Evolutionary conservation across 1,140 invertebrate species (phyloP).

Genomic region (Rhagoletis zephyria): DNA sequence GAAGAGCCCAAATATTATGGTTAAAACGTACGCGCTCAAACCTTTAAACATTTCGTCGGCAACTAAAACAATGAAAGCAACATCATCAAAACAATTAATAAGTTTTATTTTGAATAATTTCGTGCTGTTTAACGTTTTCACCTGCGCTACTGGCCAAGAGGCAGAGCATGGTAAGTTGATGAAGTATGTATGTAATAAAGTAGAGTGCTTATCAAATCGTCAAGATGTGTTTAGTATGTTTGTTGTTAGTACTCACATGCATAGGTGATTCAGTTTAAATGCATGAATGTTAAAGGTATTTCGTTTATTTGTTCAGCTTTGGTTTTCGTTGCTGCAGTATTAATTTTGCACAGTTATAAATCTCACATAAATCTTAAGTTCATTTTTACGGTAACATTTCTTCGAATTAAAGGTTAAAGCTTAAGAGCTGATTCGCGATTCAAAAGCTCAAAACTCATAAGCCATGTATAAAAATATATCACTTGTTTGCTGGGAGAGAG

Average conservation of each 20-base stretch:
- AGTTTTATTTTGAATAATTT: background rate
- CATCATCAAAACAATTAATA: background rate
- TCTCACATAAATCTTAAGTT: no score
- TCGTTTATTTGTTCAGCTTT: background rate
- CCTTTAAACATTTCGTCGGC: background rate
- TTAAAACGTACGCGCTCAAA: background rate
- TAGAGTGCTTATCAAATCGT: no score
- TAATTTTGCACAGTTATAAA: no score
- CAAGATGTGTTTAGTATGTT: no score
- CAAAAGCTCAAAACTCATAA: no score
- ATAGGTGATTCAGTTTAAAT: background rate
- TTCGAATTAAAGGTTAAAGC: no score
- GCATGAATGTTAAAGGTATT: background rate
- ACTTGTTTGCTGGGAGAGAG: no score
- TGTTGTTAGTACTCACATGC: background rate
- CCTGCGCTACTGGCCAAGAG: background rate
- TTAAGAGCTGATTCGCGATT: no score
- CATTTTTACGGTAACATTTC: no score
- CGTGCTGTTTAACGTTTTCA: background rate
- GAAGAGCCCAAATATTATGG: background rate
- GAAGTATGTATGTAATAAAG: background rate
- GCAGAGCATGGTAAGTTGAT: background rate
- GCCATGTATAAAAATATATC: no score
- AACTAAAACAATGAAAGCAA: background rate
- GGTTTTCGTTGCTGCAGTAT: no score